Evolutionary conservation across 1,140 invertebrate species (phyloP).

Genomic region (Dermatophagoides farinae): DNA sequence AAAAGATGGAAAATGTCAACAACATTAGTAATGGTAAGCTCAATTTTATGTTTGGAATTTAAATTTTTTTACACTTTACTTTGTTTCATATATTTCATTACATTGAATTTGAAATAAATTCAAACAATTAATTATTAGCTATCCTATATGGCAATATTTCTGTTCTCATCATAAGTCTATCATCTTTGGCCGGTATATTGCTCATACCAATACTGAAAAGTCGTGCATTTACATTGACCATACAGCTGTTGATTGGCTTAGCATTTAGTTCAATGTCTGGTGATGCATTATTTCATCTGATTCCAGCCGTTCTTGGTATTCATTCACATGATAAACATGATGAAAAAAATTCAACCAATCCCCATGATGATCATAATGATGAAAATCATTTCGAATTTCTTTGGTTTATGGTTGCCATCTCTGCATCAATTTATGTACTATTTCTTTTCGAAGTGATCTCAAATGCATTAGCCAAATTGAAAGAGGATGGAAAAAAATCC

Average conservation of each 20-base stretch:
- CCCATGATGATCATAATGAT: conserved; percentile 10
- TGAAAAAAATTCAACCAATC: no score
- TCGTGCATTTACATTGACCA: conserved; percentile 21
- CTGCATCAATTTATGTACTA: conserved; percentile 23
- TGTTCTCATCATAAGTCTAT: conserved; percentile 24
- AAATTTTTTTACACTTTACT: no score
- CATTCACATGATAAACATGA: conserved; percentile 14
- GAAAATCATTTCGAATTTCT: conserved; percentile 17
- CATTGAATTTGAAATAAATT: neutral
- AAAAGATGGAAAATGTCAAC: neutral
- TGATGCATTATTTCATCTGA: conserved; percentile 29
- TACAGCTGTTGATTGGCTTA: conserved; percentile 26
- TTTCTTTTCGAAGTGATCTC: conserved; percentile 24
- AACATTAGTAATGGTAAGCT: neutral
- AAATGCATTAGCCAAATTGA: conserved; percentile 9
- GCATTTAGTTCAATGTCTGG: conserved; percentile 28
- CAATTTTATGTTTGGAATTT: no score
- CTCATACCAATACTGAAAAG: conserved; percentile 21
- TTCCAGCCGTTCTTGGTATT: conserved; percentile 25
- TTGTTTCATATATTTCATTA: no score
- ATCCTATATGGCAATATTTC: conserved; percentile 25
- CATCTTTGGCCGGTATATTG: conserved; percentile 22
- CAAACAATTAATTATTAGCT: conserved; percentile 17
- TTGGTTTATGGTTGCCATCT: conserved; percentile 20
- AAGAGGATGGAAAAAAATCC: neutral